A percentile compares a stretch with the other conserved stretches of the same genome.
Conservation (phyloP, 1,140 invertebrate species). For the Monochamus saltuarius region DNA sequence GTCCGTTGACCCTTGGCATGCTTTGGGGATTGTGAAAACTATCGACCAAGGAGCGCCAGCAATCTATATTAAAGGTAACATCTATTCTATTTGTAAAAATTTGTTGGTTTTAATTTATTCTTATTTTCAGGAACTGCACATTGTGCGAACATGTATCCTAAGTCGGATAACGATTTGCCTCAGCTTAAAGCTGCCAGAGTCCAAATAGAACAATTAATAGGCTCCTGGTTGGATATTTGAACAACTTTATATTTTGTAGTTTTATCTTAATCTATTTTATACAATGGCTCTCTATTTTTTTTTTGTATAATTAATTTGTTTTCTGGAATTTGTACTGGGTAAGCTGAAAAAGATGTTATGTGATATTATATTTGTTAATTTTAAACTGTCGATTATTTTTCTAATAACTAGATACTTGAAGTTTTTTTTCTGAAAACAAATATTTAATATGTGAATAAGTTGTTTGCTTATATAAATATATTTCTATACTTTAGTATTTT, state of each 20-base stretch:
- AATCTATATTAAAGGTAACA: slow-evolving; percentile 70
- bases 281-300: too few species aligned
- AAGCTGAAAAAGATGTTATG: too few species aligned
- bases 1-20: slow-evolving; percentile 92
- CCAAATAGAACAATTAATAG: slow-evolving; percentile 61
- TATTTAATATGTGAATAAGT: too few species aligned
- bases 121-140: slow-evolving; percentile 69
- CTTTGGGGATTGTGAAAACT: slow-evolving; percentile 69
- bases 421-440: too few species aligned
- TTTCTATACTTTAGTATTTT: too few species aligned
- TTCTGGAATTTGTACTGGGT: too few species aligned
- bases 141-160: slow-evolving; percentile 78
- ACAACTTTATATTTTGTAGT: neutral
- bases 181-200: slow-evolving; percentile 64
- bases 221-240: slow-evolving; percentile 39
- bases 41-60: slow-evolving; percentile 61
- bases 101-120: slow-evolving; percentile 10
- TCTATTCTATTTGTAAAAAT: neutral
- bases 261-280: too few species aligned
- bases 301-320: too few species aligned
- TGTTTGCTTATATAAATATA: too few species aligned
- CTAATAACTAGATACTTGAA: too few species aligned
- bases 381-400: too few species aligned
- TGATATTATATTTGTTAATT: too few species aligned
- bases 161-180: slow-evolving; percentile 60